A percentile compares a stretch with the other conserved stretches of the same genome.
Evolutionary conservation across 2,888 invertebrate genomes (phyloP).

Genomic region (Penaeus monodon): DNA sequence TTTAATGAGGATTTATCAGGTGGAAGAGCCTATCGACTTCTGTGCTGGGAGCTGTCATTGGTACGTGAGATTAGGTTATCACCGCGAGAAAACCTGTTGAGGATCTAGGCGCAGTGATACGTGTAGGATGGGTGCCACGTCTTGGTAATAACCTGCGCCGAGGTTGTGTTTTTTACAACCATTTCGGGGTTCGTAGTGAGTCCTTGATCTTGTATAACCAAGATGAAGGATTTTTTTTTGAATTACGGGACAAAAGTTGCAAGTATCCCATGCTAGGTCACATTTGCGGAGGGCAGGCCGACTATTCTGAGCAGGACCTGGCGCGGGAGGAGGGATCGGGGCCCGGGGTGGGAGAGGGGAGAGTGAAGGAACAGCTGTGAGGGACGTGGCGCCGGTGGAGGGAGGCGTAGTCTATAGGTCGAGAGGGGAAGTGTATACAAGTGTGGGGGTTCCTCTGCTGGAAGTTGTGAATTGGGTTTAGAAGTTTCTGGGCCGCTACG

Average conservation of each 20-base stretch:
- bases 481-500: too few species aligned
- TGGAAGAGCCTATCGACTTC: not conserved
- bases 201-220: too few species aligned
- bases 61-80: constrained; percentile 13
- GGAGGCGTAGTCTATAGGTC: not conserved
- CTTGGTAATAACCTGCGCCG: too few species aligned
- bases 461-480: too few species aligned
- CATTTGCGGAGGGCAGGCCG: too few species aligned
- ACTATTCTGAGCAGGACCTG: too few species aligned
- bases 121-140: not conserved
- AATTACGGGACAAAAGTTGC: too few species aligned
- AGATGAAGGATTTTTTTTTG: too few species aligned
- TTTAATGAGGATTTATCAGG: not conserved
- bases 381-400: not conserved
- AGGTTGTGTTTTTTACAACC: too few species aligned
- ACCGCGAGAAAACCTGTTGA: constrained; percentile 15
- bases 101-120: constrained; percentile 15
- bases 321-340: too few species aligned
- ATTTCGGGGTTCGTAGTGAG: not conserved
- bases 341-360: not conserved
- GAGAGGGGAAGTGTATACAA: not conserved
- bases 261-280: too few species aligned
- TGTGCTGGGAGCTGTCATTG: not conserved
- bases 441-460: too few species aligned
- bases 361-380: not conserved